Evolutionary conservation across 2,888 invertebrate genomes (phyloP).

Genomic region (Odontocolon sp.): DNA sequence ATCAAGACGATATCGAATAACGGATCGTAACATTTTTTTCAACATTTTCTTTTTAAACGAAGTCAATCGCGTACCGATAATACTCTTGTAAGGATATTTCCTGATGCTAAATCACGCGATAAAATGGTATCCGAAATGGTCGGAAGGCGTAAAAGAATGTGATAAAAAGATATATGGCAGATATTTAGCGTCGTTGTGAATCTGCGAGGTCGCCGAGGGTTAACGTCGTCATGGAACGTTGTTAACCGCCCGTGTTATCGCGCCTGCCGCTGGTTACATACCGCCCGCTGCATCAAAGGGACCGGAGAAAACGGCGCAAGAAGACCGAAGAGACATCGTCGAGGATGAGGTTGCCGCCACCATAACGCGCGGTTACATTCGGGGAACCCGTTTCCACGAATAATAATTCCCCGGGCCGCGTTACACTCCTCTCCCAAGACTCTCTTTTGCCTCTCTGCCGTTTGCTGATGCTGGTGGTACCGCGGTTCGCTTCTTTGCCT

Average conservation of each 20-base stretch:
- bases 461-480: slow-evolving; percentile 17
- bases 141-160: not conserved
- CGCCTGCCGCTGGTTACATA: slow-evolving; percentile 1
- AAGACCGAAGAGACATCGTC: slow-evolving; percentile 5
- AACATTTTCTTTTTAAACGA: too few species aligned
- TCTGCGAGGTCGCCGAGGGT: slow-evolving; percentile 15
- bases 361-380: slow-evolving; percentile 25
- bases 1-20: not conserved
- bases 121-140: too few species aligned
- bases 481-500: slow-evolving; percentile 25
- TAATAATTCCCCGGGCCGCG: slow-evolving; percentile 39
- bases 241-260: slow-evolving; percentile 15
- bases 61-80: too few species aligned
- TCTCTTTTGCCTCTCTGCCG: not conserved
- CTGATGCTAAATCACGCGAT: not conserved
- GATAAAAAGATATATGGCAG: not conserved
- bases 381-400: slow-evolving; percentile 45
- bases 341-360: not conserved
- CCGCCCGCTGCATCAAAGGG: slow-evolving; percentile 33
- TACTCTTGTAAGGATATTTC: too few species aligned
- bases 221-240: slow-evolving; percentile 15
- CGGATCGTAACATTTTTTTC: too few species aligned
- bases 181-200: not conserved
- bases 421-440: slow-evolving; percentile 31
- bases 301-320: slow-evolving; percentile 35